phyloP scores from a whole-genome alignment of 2,797 vertebrate species.

The Scomberomorus guttatus region DNA sequence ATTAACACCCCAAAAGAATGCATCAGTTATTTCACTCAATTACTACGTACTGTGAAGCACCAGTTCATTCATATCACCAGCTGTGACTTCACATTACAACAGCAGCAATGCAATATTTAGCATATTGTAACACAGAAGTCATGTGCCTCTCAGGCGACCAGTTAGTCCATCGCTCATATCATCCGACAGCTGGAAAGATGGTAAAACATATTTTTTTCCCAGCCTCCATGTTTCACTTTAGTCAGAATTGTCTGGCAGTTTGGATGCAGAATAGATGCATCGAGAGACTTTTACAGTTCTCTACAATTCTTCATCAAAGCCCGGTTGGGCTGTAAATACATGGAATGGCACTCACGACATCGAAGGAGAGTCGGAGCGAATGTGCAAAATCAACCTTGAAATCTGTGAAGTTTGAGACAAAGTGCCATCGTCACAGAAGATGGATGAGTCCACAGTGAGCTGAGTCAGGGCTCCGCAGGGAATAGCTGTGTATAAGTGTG shows the following conservation, averaged over 20 bases:
- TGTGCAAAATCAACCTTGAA: conserved; percentile 46
- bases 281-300: conserved; percentile 1
- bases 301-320: background rate
- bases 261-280: conserved; percentile 3
- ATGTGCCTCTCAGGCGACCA: background rate
- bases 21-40: background rate
- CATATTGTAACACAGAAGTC: background rate
- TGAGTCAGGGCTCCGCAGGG: conserved; percentile 27
- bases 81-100: background rate
- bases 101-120: background rate
- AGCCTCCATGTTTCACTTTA: conserved; percentile 22
- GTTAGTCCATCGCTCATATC: background rate
- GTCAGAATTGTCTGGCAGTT: background rate
- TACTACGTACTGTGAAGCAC: background rate
- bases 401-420: conserved; percentile 38
- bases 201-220: background rate
- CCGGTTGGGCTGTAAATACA: background rate
- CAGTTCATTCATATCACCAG: background rate
- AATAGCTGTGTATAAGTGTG: background rate
- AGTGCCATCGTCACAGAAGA: conserved; percentile 25
- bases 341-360: background rate
- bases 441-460: conserved; percentile 31
- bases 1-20: too few relatives aligned
- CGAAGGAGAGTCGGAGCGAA: conserved; percentile 14
- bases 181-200: conserved; percentile 23